Evolutionary conservation across 2,888 invertebrate genomes (phyloP).

Genomic region (Candidula unifasciata): DNA sequence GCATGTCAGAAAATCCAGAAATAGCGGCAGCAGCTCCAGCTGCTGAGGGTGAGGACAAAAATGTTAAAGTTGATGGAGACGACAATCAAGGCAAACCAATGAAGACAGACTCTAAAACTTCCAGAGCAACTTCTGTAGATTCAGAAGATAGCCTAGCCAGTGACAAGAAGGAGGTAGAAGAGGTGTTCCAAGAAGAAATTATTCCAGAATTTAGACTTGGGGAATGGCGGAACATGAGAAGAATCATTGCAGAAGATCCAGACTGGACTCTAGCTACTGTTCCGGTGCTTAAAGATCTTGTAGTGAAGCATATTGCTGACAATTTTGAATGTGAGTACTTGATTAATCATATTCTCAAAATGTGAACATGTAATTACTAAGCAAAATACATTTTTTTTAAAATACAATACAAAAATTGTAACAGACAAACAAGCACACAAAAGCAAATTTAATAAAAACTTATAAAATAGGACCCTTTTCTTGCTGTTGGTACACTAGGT

Average conservation of each 20-base stretch:
- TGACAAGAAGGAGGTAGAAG: slow-evolving; percentile 56
- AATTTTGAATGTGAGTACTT: slow-evolving; percentile 77
- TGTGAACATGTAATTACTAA: not conserved
- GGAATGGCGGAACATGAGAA: slow-evolving; percentile 73
- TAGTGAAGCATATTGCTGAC: slow-evolving; percentile 73
- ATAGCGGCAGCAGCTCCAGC: not conserved
- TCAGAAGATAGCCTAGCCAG: slow-evolving; percentile 66
- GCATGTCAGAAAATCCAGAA: slow-evolving; percentile 32
- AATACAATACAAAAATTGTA: too few species aligned
- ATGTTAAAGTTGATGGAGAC: slow-evolving; percentile 24
- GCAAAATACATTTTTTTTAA: too few species aligned
- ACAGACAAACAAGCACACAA: too few species aligned
- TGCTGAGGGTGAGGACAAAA: slow-evolving; percentile 24
- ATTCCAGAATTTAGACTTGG: slow-evolving; percentile 67
- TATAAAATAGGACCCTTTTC: too few species aligned
- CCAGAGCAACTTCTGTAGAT: slow-evolving; percentile 61
- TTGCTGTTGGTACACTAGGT: too few species aligned
- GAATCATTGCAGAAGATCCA: slow-evolving; percentile 78
- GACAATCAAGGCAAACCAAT: not conserved
- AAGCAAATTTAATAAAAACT: too few species aligned
- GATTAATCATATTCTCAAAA: not conserved
- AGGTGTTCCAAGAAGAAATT: slow-evolving; percentile 41
- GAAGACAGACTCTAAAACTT: slow-evolving; percentile 59
- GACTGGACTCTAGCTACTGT: slow-evolving; percentile 78
- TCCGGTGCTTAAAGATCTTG: slow-evolving; percentile 74